Base-by-base conservation (phyloP, 1,140 invertebrate species). In the Drosophila virilis region DNA sequence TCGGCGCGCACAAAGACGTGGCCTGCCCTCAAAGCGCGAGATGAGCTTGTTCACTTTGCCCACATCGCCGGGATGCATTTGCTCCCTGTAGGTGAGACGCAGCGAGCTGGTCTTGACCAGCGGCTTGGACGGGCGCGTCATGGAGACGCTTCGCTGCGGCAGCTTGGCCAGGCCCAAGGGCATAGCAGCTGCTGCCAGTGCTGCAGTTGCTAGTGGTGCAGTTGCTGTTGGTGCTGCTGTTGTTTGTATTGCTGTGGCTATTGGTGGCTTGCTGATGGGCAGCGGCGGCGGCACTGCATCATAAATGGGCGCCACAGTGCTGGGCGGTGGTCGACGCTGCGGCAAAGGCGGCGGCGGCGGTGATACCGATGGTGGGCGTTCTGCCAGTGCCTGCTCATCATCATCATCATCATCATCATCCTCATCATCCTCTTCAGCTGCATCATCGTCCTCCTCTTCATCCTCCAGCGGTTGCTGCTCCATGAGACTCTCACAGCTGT, bases 1-100 rank as follows among this genome's bases (percentile, higher is more conserved):
- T 2, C 81, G 52, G 0, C 79, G 64, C 0, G 71, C 43, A 15
- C 74, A 73, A 12, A 90, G 57, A 8, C 77, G 70, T n/a, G 84
- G 78, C n/a, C 81, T 51, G 28, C 75, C 78, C 57, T 83, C 91
- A 28, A 91, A 91, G 9, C 85, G 83, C 5, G 90, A 81, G 28
- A 92, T 92, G 17, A 91, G 57, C 73, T 91, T 91, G 28, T 91
- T 92, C 5, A 92, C 91, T 55, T 92, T 92, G 40, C 91, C 91
- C 8, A 91, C 59, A 45, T 92, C 88, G 6, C 52, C 64, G 0
- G 88, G 88, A 46, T 74, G 80, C 50, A 92, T 77, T 48, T 91
- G 88, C 37, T 92, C 91, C 17, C 75, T 88, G 76, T 91, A 92
- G 59, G 88, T 85, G 45, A 91, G 70, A 17, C 91, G 75, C 51